Base-by-base conservation (phyloP, 2,888 invertebrate genomes). In the Gastracanthus pulcherrimus region DNA sequence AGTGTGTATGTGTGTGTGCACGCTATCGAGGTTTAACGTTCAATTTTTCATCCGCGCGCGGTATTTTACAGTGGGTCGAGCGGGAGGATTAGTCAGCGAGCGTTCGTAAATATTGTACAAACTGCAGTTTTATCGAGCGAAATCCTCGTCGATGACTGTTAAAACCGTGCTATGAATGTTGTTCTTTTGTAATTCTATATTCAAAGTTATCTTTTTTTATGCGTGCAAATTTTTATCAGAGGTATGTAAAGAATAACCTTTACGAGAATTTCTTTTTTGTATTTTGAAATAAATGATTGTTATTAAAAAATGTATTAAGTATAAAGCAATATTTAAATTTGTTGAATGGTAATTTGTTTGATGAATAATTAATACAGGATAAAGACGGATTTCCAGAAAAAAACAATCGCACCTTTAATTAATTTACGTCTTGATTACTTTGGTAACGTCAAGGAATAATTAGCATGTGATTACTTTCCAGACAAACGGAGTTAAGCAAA, bases 31-130 rank as follows among this genome's bases (percentile, higher is more conserved):
- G 77, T 66, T 74, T 74, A 81, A 76, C 81, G 72, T 83, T 83
- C 82, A 83, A 80, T 84, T 83, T 76, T 83, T 83, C 85, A 82
- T 84, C 83, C 76, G 79, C n/a, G n/a, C n/a, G n/a, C n/a, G n/a
- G 26, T 69, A 71, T 80, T 66, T 76, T 76, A 62, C 71, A 76
- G 55, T 6, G n/a, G 23, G 4, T 7, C 29, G 31, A 41, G 34
- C 6, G 48, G 7, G 64, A 16, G 78, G 71, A 71, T 71, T 71
- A 71, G 55, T 62, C 51, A 55, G 62, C 38, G 74, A 55, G 72
- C 51, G 60, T 67, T 80, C 62, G 81, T 78, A 80, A 80, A 84
- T 80, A 80, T 79, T 64, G 70, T 36, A 29, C 48, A 41, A 66
- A 51, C 62, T 62, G 69, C 76, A 48, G 41, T 67, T 60, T 79